A percentile compares a stretch with the other conserved stretches of the same genome.
These are phyloP conservation scores for Chlorops oryzae DNA, from an alignment of 1,140 invertebrate species.

Conservation along the genomic window DNA sequence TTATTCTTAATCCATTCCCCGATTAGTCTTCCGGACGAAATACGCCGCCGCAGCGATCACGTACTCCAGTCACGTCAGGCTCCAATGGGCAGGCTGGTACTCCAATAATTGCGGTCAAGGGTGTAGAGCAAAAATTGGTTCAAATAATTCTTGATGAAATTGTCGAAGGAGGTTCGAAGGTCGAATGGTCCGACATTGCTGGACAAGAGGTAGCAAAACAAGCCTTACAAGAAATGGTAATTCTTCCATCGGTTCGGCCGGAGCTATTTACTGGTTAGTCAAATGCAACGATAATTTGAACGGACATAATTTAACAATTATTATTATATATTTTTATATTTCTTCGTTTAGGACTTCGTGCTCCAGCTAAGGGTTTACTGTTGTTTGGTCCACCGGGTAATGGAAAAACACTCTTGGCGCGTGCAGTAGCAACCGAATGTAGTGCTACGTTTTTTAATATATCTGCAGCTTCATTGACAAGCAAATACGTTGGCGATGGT, in stretches of 20 bases:
- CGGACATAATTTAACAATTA: not conserved
- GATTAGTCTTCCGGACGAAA: constrained; percentile 51
- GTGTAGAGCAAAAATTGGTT: constrained; percentile 84
- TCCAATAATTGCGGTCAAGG: constrained; percentile 56
- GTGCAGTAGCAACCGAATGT: constrained; percentile 86
- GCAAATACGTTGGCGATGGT: constrained; percentile 95
- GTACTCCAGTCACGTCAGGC: constrained; percentile 44
- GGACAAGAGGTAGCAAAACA: constrained; percentile 88
- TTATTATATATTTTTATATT: not conserved
- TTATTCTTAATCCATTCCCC: constrained; percentile 21
- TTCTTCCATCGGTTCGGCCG: constrained; percentile 89
- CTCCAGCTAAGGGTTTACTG: constrained; percentile 86
- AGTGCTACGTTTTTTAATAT: constrained; percentile 96
- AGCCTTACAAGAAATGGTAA: constrained; percentile 95
- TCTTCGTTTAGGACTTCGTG: constrained; percentile 41
- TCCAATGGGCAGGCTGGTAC: constrained; percentile 44
- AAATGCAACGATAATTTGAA: too few species aligned
- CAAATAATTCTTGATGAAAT: constrained; percentile 72
- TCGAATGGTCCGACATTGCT: constrained; percentile 92
- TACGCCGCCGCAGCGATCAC: constrained; percentile 40
- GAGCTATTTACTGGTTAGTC: constrained; percentile 90
- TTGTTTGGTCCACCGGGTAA: constrained; percentile 86
- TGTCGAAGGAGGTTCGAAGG: constrained; percentile 67
- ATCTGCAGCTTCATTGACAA: constrained; percentile 95
- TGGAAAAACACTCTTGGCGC: constrained; percentile 84